Evolutionary conservation across 37 sponge, comb jelly and placozoan genomes (phyloP), one percentile per base, ranked within the genome.

Genomic region (Chondrosia reniformis): DNA sequence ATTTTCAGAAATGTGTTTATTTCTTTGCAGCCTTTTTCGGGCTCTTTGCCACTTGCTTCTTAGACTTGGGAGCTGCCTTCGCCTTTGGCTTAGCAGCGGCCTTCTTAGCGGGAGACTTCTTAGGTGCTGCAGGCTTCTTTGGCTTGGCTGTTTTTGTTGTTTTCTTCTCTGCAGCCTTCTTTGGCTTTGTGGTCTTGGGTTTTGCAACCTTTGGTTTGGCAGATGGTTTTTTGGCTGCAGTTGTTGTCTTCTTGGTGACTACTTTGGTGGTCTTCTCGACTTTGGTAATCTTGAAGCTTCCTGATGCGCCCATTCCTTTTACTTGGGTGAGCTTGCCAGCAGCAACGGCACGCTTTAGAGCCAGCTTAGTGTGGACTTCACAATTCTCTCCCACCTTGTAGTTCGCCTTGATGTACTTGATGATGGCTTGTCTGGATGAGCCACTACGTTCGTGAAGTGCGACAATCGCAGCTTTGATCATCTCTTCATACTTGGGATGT

Each of bases 321-420:
- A 66, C 77, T 62, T 97, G 92, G 72, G 78, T 62, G 36, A 97
- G 87, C 27, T 31, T 33, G 15, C 84, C 80, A 4, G 72, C 83
- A 13, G 33, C 46, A 24, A 97, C 87, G 32, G 72, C 61, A 1
- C 95, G 74, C 77, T 83, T 87, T 24, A 97, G 80, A 22, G 85
- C 80, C 64, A 88, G 30, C 75, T 88, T 93, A 66, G 86, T 67
- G 52, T 91, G 95, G 22, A 80, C 75, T 2, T 84, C 85, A 42
- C 17, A 57, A 1, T 63, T 55, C 4, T 90, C 89, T 25, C 72
- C 74, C 9, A 93, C 89, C 39, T 83, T 91, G 89, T 86, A 94
- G 78, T 97, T 85, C 80, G 74, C 80, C 13, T 39, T 27, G 84
- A 97, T 86, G 94, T 93, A 91, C 87, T 94, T 97, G 75, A 74